Percentiles rank a stretch among this genome's conserved stretches.
Conservation (phyloP, 2,113 vertebrate genomes). For the Percopsis transmontana region DNA sequence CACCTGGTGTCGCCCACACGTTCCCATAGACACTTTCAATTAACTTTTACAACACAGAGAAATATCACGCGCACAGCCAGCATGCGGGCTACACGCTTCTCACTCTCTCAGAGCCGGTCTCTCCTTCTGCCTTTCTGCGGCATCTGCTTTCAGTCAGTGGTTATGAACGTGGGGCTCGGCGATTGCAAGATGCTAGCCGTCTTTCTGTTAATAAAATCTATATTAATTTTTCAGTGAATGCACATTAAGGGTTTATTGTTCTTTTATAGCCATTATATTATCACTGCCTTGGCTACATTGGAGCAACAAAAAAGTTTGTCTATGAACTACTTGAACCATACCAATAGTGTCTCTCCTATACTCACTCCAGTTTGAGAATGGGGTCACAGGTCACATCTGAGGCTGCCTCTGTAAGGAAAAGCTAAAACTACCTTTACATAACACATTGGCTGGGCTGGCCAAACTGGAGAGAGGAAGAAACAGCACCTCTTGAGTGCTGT, state of each 20-base stretch:
- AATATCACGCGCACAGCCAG: slow-evolving; percentile 43
- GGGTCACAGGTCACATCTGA: background rate
- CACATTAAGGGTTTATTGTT: too few species aligned
- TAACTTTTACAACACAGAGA: slow-evolving; percentile 62
- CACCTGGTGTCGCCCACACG: slow-evolving; percentile 44
- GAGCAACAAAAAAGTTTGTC: too few species aligned
- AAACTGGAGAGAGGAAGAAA: slow-evolving; percentile 10
- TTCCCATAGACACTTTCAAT: slow-evolving; percentile 64
- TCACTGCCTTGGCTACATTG: too few species aligned
- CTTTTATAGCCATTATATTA: too few species aligned
- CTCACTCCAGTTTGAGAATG: background rate
- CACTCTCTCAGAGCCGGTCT: background rate
- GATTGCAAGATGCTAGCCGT: background rate
- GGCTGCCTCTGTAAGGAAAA: background rate
- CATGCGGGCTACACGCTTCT: slow-evolving; percentile 21
- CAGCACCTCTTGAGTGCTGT: background rate
- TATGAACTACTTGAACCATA: background rate
- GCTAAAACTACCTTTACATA: slow-evolving; percentile 6
- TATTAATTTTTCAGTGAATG: too few species aligned
- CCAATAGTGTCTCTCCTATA: slow-evolving; percentile 5
- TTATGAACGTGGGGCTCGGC: too few species aligned
- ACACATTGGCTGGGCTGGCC: background rate
- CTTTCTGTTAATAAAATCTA: too few species aligned
- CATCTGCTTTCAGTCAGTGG: background rate
- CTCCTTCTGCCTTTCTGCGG: slow-evolving; percentile 10